phyloP scores from a whole-genome alignment of 2,113 vertebrate genomes.

The Marmota monax region DNA sequence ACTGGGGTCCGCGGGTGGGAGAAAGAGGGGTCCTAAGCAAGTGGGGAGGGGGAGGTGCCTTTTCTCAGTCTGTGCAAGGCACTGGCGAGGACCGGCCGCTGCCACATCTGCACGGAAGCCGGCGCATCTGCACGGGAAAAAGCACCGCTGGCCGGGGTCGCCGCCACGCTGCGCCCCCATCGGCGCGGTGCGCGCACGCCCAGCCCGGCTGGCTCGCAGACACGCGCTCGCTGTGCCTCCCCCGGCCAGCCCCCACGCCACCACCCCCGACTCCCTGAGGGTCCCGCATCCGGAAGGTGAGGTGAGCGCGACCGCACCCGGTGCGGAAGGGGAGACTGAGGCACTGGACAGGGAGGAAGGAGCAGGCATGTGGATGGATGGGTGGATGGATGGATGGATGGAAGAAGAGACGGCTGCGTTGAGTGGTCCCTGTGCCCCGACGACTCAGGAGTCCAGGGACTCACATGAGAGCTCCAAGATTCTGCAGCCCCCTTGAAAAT shows the following conservation, averaged over 20 bases:
- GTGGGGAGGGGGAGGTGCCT: slow-evolving; percentile 73
- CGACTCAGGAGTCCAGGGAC: neutral
- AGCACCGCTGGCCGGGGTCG: slow-evolving; percentile 46
- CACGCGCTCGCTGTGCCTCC: slow-evolving; percentile 59
- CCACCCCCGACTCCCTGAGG: slow-evolving; percentile 66
- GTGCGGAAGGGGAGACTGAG: slow-evolving; percentile 74
- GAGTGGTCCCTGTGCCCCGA: neutral
- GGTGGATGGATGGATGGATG: neutral
- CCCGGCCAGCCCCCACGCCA: slow-evolving; percentile 54
- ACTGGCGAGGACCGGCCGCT: neutral
- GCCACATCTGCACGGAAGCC: slow-evolving; percentile 57
- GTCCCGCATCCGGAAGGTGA: slow-evolving; percentile 76
- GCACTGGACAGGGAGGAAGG: slow-evolving; percentile 4
- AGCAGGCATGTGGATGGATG: neutral
- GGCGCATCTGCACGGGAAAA: slow-evolving; percentile 17
- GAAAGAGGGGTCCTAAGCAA: slow-evolving; percentile 60
- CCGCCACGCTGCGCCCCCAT: slow-evolving; percentile 8
- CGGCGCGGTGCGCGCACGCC: slow-evolving; percentile 66
- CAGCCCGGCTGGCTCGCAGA: slow-evolving; percentile 55
- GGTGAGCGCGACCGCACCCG: slow-evolving; percentile 76
- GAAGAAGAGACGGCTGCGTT: neutral
- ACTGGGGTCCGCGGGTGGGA: slow-evolving; percentile 35
- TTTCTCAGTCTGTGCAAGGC: neutral
- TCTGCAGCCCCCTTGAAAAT: slow-evolving; percentile 38
- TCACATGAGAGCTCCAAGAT: neutral